Percentiles rank a stretch among this genome's conserved stretches.
These are phyloP conservation scores for Vultur gryphus DNA, from an alignment of 2,797 vertebrate species.

Conservation along the genomic window DNA sequence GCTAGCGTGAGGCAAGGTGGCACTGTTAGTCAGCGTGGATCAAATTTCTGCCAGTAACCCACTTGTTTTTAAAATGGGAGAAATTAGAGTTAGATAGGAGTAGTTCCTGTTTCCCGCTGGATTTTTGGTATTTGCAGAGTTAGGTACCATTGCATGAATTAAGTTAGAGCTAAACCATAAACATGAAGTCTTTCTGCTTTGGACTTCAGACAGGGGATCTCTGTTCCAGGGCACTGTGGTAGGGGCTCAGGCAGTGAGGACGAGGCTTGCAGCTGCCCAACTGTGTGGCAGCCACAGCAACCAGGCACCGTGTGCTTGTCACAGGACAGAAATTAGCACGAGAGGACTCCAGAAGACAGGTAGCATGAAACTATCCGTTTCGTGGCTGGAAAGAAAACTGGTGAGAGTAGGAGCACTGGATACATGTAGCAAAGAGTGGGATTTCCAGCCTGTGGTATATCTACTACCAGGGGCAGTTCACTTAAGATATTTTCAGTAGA, in stretches of 20 bases:
- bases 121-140: neutral
- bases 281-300: neutral
- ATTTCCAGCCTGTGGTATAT: neutral
- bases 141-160: neutral
- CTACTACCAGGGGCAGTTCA: neutral
- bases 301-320: neutral
- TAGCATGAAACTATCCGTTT: neutral
- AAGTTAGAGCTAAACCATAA: neutral
- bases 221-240: no score
- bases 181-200: neutral
- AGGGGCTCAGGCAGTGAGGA: neutral
- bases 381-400: neutral
- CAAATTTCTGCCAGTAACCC: neutral
- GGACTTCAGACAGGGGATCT: neutral
- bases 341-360: neutral
- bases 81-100: neutral
- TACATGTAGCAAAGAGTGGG: neutral
- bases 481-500: neutral
- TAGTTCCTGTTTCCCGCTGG: neutral
- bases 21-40: neutral
- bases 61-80: neutral
- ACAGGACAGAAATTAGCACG: neutral
- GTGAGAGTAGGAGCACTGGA: neutral
- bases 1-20: neutral
- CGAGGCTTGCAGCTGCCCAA: rapidly evolving